Evolutionary conservation across 2,888 invertebrate genomes (phyloP).

Genomic region (Rhagonycha fulva): DNA sequence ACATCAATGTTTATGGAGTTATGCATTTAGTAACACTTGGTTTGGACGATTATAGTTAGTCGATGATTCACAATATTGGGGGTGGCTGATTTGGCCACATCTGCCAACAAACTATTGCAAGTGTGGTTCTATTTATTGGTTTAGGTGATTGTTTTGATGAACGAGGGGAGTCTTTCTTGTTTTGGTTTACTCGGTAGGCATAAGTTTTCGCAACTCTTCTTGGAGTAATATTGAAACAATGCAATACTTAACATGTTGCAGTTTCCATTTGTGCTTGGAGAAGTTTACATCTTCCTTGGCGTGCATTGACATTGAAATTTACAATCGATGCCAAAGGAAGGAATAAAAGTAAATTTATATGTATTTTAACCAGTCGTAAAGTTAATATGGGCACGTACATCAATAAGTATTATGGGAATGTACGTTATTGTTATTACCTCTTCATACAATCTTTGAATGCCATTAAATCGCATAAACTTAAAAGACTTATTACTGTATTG

Average conservation of each 20-base stretch:
- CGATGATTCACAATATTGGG: background rate
- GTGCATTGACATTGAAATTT: slow-evolving; percentile 5
- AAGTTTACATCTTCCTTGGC: background rate
- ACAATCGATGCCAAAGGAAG: slow-evolving; percentile 6
- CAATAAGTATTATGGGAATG: slow-evolving; percentile 21
- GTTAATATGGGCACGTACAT: slow-evolving; percentile 37
- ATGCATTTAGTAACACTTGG: slow-evolving; percentile 7
- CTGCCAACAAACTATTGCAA: background rate
- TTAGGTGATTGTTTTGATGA: background rate
- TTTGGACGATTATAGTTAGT: background rate
- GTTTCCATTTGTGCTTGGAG: background rate
- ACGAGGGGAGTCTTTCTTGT: background rate
- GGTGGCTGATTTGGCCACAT: background rate
- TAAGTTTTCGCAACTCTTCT: background rate
- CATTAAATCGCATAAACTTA: slow-evolving; percentile 26
- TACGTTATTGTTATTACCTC: slow-evolving; percentile 24
- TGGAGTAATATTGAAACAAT: background rate
- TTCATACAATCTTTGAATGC: slow-evolving; percentile 16
- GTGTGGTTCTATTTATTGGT: background rate
- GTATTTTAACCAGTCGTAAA: slow-evolving; percentile 39
- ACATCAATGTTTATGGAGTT: slow-evolving; percentile 2
- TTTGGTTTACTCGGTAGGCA: background rate
- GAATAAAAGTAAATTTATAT: slow-evolving; percentile 38
- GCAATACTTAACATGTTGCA: background rate
- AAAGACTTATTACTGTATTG: slow-evolving; percentile 29